Conservation (phyloP, 2,888 invertebrate genomes). For the Drosophila paracracens region DNA sequence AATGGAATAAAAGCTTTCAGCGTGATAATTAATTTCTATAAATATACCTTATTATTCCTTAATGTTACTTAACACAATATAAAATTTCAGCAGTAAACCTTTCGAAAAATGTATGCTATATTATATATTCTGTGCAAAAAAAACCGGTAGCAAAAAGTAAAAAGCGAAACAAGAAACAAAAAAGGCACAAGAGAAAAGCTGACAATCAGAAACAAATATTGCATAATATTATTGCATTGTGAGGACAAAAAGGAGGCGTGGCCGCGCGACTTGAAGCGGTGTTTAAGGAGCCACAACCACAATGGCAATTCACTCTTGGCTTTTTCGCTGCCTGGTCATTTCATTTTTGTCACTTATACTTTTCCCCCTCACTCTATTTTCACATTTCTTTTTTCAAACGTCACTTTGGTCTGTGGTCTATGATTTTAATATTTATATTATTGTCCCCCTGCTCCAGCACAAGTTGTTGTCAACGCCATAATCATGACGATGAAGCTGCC, state of each 20-base stretch:
- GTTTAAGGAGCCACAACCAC: constrained; percentile 57
- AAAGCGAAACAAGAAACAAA: constrained; percentile 4
- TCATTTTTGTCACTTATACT: not conserved
- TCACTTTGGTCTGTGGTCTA: constrained; percentile 35
- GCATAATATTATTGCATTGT: constrained; percentile 63
- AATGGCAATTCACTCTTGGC: constrained; percentile 64
- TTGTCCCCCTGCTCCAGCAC: not conserved
- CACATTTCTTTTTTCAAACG: constrained; percentile 2
- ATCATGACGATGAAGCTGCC: constrained; percentile 17
- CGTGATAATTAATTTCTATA: not conserved
- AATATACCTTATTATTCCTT: not conserved
- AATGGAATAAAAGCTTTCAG: not conserved
- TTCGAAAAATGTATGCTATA: constrained; percentile 44
- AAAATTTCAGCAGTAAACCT: not conserved
- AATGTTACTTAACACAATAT: not conserved
- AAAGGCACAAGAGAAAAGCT: constrained; percentile 9
- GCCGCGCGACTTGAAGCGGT: constrained; percentile 25
- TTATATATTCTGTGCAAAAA: constrained; percentile 50
- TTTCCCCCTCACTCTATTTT: not conserved
- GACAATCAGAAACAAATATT: constrained; percentile 66
- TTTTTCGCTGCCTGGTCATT: constrained; percentile 35
- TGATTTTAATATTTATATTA: constrained; percentile 67
- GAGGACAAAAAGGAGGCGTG: constrained; percentile 5
- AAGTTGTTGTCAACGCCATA: constrained; percentile 50
- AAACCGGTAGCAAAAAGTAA: not conserved